phyloP scores from a whole-genome alignment of 2,888 invertebrate species.

The Boloria selene region DNA sequence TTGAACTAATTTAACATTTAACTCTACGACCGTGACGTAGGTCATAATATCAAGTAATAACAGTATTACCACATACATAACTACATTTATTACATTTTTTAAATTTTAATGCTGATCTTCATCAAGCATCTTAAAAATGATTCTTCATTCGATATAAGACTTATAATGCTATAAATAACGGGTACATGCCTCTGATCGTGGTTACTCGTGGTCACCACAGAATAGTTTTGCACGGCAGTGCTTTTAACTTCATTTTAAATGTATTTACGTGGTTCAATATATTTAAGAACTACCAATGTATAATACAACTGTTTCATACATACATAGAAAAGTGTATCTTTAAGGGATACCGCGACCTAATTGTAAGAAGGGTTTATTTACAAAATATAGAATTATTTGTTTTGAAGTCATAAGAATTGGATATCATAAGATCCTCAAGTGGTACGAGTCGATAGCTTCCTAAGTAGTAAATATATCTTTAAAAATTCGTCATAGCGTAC shows the following conservation, averaged over 20 bases:
- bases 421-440: slow-evolving; percentile 79
- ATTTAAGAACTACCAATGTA: slow-evolving; percentile 22
- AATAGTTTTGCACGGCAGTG: slow-evolving; percentile 34
- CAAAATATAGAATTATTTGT: slow-evolving; percentile 73
- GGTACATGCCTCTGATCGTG: neutral
- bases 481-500: slow-evolving; percentile 75
- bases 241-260: slow-evolving; percentile 27
- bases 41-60: no score
- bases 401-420: slow-evolving; percentile 79
- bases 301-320: slow-evolving; percentile 47
- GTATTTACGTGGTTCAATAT: slow-evolving; percentile 25
- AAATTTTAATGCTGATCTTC: no score
- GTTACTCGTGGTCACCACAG: slow-evolving; percentile 8
- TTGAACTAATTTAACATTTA: no score
- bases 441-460: slow-evolving; percentile 74
- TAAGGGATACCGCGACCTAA: slow-evolving; percentile 59
- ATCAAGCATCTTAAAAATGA: neutral
- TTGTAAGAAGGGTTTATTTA: slow-evolving; percentile 71
- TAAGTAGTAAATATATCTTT: slow-evolving; percentile 74
- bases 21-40: no score
- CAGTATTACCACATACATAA: no score
- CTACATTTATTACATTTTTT: no score
- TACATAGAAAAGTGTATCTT: slow-evolving; percentile 58
- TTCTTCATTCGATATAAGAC: no score
- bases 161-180: slow-evolving; percentile 6